Evolutionary conservation across 2,888 invertebrate species (phyloP), one percentile per base, ranked within the genome.

Genomic region (Hemaris fuciformis): DNA sequence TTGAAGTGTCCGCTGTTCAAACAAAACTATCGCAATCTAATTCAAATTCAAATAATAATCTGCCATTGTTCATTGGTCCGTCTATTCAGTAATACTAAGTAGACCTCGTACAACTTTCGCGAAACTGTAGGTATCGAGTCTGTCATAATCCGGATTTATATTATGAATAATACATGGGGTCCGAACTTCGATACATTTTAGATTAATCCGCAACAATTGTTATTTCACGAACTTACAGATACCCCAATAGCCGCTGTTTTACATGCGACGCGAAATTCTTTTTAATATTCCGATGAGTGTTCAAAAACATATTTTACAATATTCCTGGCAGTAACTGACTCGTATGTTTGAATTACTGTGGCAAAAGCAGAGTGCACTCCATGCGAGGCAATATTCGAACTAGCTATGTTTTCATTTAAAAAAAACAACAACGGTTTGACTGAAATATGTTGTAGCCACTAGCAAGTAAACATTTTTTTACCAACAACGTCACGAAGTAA

Each of bases 401-500:
- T 4, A 53, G 53, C 31, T 31, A 53, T 53, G 18, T 31, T 27
- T 53, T 53, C 31, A 27, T 31, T 27, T 38, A 31, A 31, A 31
- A n/a, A 53, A 53, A 53, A 53, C 53, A 48, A 27, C 48, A 53
- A 53, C 18, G 3, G 53, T 53, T 31, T 53, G 48, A 48, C 48
- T 27, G 53, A 53, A 53, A 53, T 53, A 31, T 53, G 15, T 25
- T 48, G 18, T 18, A 27, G 48, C 48, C 7, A 53, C 22, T 10
- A 43, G 48, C 48, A 7, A 53, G 45, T 10, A 43, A 20, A 59
- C 31, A 61, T 57, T 62, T 53, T 38, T 61, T 59, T 53, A 76
- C 68, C 71, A 66, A n/a, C n/a, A n/a, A 73, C 74, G 78, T 76
- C 76, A 82, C 79, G 75, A 79, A 83, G 83, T 80, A 76, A 83